A percentile compares a stretch with the other conserved stretches of the same genome.
Evolutionary conservation across 2,888 invertebrate species (phyloP).

Genomic region (Thymelicus sylvestris): DNA sequence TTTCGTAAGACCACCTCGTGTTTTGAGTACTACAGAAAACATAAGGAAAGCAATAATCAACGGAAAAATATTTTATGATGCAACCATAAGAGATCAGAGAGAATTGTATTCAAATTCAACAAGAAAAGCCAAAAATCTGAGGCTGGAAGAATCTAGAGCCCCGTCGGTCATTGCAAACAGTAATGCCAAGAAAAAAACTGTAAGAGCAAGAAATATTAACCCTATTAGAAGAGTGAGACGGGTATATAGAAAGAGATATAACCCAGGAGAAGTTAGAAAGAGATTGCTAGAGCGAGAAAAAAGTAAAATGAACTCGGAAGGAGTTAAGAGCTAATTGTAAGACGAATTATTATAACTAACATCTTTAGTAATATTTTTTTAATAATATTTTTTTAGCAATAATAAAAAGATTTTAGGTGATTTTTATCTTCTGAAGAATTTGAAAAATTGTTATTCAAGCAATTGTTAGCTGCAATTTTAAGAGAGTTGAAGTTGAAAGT

Average conservation of each 20-base stretch:
- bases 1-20: slow-evolving; percentile 72
- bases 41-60: slow-evolving; percentile 76
- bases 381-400: too few species aligned
- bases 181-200: slow-evolving; percentile 63
- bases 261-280: slow-evolving; percentile 81
- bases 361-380: too few species aligned
- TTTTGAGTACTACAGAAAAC: slow-evolving; percentile 73
- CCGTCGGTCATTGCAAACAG: slow-evolving; percentile 58
- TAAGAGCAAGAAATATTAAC: slow-evolving; percentile 66
- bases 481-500: too few species aligned
- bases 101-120: slow-evolving; percentile 61
- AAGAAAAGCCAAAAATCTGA: slow-evolving; percentile 54
- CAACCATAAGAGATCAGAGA: slow-evolving; percentile 71
- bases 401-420: background rate
- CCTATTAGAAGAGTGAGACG: slow-evolving; percentile 76
- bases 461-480: too few species aligned
- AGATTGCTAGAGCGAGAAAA: slow-evolving; percentile 75
- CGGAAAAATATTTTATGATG: slow-evolving; percentile 79
- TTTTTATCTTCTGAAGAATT: background rate
- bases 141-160: slow-evolving; percentile 57
- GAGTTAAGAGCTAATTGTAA: slow-evolving; percentile 39
- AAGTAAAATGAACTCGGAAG: slow-evolving; percentile 51
- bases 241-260: slow-evolving; percentile 76
- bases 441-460: too few species aligned
- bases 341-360: slow-evolving; percentile 15